Base-by-base conservation (phyloP, 2,888 invertebrate species). In the Oxytorus armatus region DNA sequence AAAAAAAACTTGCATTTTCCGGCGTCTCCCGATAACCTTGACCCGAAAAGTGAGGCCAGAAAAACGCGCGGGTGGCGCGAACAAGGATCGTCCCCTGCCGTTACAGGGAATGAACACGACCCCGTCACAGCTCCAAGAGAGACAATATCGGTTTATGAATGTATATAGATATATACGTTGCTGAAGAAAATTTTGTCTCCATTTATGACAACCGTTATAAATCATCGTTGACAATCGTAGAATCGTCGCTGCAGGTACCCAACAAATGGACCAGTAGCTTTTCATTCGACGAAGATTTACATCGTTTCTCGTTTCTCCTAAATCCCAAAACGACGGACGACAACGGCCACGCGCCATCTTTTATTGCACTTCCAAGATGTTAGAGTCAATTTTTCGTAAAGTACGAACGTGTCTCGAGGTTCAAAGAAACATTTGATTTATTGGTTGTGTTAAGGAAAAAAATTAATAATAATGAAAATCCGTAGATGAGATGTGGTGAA, bases 291-390 rank as follows among this genome's bases (percentile, higher is more conserved):
- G 21, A 18, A 47, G 36, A 74, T 69, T 29, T 59, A 70, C 57
- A 63, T 49, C 39, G 39, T 59, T n/a, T 36, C 57, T 18, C 33
- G 16, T n/a, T 61, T 18, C 21, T 18, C 18, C 11, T n/a, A n/a
- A n/a, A n/a, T n/a, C n/a, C n/a, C n/a, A n/a, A 53, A 61, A 61
- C 33, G 29, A 51, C 10, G 21, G 10, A 11, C 59, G 53, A 39
- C 25, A 69, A 66, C 25, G 47, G 82, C 75, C 82, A 82, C 82
- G 82, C 73, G 82, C 82, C 82, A 53, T 42, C 42, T 39, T 49
- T 66, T 42, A 33, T 59, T 36, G 47, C 36, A 21, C 49, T 10
- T 36, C 47, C 10, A 21, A 39, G 44, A 55, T 42, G 63, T 59
- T 65, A 75, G 63, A 80, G 72, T 77, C 36, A 70, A 55, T 68